phyloP scores from a whole-genome alignment of 2,797 vertebrate genomes.

The Schizothorax lantsangensis region DNA sequence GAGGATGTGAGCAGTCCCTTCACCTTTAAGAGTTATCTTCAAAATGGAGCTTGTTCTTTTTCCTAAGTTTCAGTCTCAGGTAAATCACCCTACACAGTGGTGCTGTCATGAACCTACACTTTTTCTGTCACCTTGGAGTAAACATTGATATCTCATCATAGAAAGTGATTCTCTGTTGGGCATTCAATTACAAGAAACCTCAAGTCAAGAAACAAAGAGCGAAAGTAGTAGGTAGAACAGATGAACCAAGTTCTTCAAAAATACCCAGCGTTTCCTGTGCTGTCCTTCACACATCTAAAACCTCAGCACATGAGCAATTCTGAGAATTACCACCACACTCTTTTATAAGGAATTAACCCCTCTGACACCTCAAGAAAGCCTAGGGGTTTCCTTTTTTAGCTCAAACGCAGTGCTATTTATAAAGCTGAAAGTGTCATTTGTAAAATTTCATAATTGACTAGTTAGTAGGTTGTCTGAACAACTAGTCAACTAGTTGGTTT shows the following conservation, averaged over 20 bases:
- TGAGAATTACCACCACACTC: constrained; percentile 24
- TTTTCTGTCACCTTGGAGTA: neutral
- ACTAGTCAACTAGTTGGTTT: neutral
- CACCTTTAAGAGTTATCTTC: neutral
- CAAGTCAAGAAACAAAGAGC: constrained; percentile 15
- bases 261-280: constrained; percentile 29
- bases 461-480: neutral
- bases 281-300: constrained; percentile 26
- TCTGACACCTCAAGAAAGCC: neutral
- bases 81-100: constrained; percentile 10
- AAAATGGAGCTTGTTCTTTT: constrained; percentile 9
- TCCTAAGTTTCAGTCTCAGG: neutral
- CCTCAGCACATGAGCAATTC: constrained; percentile 14
- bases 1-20: neutral
- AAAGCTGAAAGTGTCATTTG: neutral
- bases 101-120: neutral
- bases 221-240: constrained; percentile 25
- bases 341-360: constrained; percentile 30
- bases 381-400: constrained; percentile 7
- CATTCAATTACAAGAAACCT: constrained; percentile 53
- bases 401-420: neutral
- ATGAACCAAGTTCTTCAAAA: constrained; percentile 28
- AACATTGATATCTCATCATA: neutral
- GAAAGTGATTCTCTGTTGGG: constrained; percentile 14
- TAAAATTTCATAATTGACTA: neutral